Base-by-base conservation (phyloP, 2,888 invertebrate genomes). In the Synanthedon tipuliformis region DNA sequence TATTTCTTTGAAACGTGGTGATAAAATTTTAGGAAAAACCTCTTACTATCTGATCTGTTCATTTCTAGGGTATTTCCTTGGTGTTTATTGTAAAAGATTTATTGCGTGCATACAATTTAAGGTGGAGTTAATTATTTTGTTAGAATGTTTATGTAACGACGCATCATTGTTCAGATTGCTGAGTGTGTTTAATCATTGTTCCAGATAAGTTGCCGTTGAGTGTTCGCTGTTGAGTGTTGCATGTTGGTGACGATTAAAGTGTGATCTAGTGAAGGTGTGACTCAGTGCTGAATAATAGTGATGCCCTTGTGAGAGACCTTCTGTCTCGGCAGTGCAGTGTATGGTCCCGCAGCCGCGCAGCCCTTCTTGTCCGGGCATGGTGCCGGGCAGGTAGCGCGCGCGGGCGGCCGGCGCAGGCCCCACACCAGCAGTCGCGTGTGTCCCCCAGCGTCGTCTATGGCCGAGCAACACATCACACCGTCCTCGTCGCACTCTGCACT, bases 401-500 rank as follows among this genome's bases (percentile, higher is more conserved):
- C 85, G 83, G 86, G 85, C 75, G 84, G 87, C 87, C 84, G 82
- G 81, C 85, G 85, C 86, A 83, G 83, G 85, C 87, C 86, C 81
- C 85, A 78, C 81, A 83, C 78, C 79, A 83, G 85, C 83, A 82
- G 81, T 78, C 81, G 84, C 84, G 85, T 76, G 91, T 90, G 89
- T 90, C 88, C 89, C 90, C 91, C 86, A 92, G 92, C 92, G 91
- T 92, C 92, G 94, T 93, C 94, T 94, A 94, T 94, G 94, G 94
- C 94, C 93, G 93, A 94, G 92, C 93, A 93, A 92, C 92, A 92
- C 92, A 92, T 90, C 89, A 89, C 90, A 90, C 90, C 91, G 89
- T 89, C 79, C 81, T 58, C 85, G 89, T 89, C 89, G 89, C 90
- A 90, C 90, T 90, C 91, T 90, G 90, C 90, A 89, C 89, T 90